Base-by-base conservation (phyloP, 1,140 invertebrate species). In the Leptopilina clavipes region DNA sequence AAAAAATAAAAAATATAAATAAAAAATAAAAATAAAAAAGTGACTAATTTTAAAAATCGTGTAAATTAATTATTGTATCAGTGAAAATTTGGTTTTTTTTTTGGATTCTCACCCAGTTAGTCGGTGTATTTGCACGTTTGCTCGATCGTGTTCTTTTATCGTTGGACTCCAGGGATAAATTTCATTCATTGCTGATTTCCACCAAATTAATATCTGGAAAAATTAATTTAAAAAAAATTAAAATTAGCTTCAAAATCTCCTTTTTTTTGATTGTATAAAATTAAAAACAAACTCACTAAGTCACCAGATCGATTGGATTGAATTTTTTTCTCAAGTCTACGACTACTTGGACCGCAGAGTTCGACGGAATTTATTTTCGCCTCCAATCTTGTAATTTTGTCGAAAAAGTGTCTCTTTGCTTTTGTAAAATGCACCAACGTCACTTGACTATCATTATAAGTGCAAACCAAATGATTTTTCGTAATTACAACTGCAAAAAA, bases 131-230 rank as follows among this genome's bases (percentile, higher is more conserved):
- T 95, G 94, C 74, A 96, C 92, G 90, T 96, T 96, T 43, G 95
- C 95, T 81, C 94, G 91, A 88, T 96, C 95, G 82, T 94, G 93
- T 86, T 96, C 95, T 86, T 94, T 94, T 19, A 94, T 92, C 74
- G 94, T 91, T 37, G 95, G 95, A 87, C 94, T 94, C 95, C 95
- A 96, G 10, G 95, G 95, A 88, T 95, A 95, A 12, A 95, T 94
- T 89, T 96, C 95, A 85, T 95, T 94, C 86, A 93, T 93, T 11
- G 93, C 93, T 70, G 93, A 93, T 86, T 94, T 93, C 90, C 95
- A 95, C 95, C 95, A 96, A 72, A 95, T 92, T 78, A 94, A 86
- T 76, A 94, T 86, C 93, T 93, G 17, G 81, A 81, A 72, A 59
- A 12, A 65, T 72, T 52, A 43, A 71, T 31, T 2, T 31, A 31